Conservation (phyloP, 2,113 vertebrate genomes). For the Anguilla japonica region DNA sequence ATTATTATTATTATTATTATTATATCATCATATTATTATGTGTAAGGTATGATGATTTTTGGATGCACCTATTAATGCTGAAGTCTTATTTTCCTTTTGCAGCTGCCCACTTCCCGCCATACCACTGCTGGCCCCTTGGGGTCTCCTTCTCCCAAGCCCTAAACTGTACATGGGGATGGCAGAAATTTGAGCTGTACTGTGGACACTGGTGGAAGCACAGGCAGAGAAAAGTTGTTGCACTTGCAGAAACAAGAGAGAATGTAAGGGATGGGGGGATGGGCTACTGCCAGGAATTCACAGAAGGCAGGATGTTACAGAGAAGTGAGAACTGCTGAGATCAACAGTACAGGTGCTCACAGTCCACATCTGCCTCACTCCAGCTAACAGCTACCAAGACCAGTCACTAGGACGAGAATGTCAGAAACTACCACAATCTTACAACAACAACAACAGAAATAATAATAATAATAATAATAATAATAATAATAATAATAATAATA, state of each 20-base stretch:
- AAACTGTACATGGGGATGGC: background rate
- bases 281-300: background rate
- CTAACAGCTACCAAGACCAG: background rate
- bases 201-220: background rate
- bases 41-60: no score
- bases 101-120: background rate
- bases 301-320: background rate
- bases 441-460: no score
- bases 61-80: background rate
- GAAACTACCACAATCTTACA: no score
- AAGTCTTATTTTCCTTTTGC: background rate
- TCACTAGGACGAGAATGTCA: no score
- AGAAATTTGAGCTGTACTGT: background rate
- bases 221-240: background rate
- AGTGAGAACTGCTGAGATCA: background rate
- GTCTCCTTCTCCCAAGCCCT: conserved; percentile 47
- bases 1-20: no score
- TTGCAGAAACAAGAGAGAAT: background rate
- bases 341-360: background rate
- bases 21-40: no score
- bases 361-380: background rate
- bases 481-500: no score
- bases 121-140: conserved; percentile 35
- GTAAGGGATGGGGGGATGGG: no score
- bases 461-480: no score